Base-by-base conservation (phyloP, 2,888 invertebrate species). In the Balanococcus diminutus region DNA sequence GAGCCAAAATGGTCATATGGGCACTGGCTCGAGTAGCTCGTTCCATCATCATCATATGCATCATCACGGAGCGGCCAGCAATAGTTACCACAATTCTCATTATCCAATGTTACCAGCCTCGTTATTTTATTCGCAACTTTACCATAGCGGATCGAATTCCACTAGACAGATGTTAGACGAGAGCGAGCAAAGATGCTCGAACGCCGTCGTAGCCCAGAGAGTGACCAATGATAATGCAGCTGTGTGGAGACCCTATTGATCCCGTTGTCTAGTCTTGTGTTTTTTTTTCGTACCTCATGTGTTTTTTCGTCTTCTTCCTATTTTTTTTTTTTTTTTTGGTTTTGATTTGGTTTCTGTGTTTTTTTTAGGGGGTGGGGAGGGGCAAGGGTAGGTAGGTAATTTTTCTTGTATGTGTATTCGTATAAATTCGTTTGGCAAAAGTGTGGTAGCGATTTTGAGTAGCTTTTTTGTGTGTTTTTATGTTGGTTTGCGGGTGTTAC, bases 31-130 rank as follows among this genome's bases (percentile, higher is more conserved):
- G 16, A 42, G 19, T 16, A 42, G 51, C 39, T 61, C 79, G 16
- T 72, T 67, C 22, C 72, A 72, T 46, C 72, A 82, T 39, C 82
- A 82, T 67, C 82, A 72, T n/a, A 82, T 67, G 72, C 72, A 67
- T 39, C 72, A 86, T 42, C 72, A 82, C 31, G 61, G 61, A 22
- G n/a, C n/a, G n/a, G 19, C 72, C 72, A 82, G 72, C 56, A 82
- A 82, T 42, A 82, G 82, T 82, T 72, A 82, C 82, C 81, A 82
- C 36, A 86, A 86, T 82, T 81, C 82, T n/a, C 86, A 86, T 42
- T 86, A 86, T 86, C 86, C 72, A 39, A 86, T 81, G 81, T 81
- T 86, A 82, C 82, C 81, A 82, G 81, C 86, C 11, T 86, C 86
- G 28, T 67, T 86, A 39, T 82, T 86, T 42, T 86, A 86, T 81